Evolutionary conservation across 2,888 invertebrate genomes (phyloP).

Genomic region (Epiperipatus broadwayi): DNA sequence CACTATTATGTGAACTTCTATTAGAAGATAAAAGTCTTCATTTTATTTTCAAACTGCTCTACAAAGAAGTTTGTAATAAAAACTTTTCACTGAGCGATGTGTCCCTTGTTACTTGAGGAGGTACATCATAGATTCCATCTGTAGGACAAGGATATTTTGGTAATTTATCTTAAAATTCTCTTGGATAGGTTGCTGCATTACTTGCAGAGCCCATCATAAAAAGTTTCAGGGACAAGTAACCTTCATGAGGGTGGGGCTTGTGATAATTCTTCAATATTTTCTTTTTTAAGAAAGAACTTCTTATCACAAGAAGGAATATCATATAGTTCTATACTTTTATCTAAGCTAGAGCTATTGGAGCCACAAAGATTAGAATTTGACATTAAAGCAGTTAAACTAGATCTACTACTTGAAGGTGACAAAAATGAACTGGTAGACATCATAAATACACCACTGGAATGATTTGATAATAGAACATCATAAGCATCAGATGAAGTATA

Average conservation of each 20-base stretch:
- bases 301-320: slow-evolving; percentile 32
- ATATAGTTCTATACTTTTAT: slow-evolving; percentile 34
- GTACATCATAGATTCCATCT: slow-evolving; percentile 28
- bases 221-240: slow-evolving; percentile 22
- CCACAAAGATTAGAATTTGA: slow-evolving; percentile 28
- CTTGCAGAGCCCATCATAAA: slow-evolving; percentile 26
- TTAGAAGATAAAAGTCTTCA: slow-evolving; percentile 22
- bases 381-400: slow-evolving; percentile 32
- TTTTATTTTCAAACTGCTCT: slow-evolving; percentile 14
- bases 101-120: slow-evolving; percentile 30
- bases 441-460: slow-evolving; percentile 28
- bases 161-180: slow-evolving; percentile 17
- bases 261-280: no score
- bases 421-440: slow-evolving; percentile 24
- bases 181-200: slow-evolving; percentile 21
- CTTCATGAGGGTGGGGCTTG: slow-evolving; percentile 20
- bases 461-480: slow-evolving; percentile 21
- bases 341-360: slow-evolving; percentile 27
- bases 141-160: slow-evolving; percentile 14
- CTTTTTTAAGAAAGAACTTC: no score
- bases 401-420: slow-evolving; percentile 23
- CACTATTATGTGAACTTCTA: slow-evolving; percentile 20
- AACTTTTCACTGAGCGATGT: slow-evolving; percentile 17
- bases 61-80: not conserved
- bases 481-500: no score